Conservation (phyloP, 1,140 invertebrate species). For the Procambarus virginalis region DNA sequence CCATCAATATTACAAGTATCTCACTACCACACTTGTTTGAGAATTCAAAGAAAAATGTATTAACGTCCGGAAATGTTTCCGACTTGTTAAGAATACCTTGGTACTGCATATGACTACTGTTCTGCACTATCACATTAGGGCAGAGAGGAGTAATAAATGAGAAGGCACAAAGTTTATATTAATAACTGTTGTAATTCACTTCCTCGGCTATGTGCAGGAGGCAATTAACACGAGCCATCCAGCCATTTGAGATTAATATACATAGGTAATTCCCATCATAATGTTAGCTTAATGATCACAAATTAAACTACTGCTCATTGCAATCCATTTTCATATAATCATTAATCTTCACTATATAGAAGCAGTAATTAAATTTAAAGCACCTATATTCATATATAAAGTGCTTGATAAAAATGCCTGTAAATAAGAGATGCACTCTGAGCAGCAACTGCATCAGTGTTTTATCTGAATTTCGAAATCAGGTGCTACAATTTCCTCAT, state of each 20-base stretch:
- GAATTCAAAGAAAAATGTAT: not conserved
- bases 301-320: not conserved
- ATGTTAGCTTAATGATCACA: not conserved
- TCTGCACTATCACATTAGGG: not conserved
- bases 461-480: not conserved
- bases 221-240: not conserved
- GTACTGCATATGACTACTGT: conserved; percentile 23
- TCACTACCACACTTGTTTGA: not conserved
- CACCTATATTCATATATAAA: not conserved
- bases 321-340: not conserved
- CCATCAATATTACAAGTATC: conserved; percentile 14
- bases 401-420: not conserved
- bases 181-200: not conserved
- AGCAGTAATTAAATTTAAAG: not conserved
- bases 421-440: not conserved
- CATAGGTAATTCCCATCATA: not conserved
- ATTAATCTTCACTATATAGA: not conserved
- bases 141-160: conserved; percentile 41
- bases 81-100: conserved; percentile 1
- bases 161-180: conserved; percentile 58
- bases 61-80: not conserved
- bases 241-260: not conserved
- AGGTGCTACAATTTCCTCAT: not conserved
- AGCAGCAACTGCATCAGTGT: not conserved
- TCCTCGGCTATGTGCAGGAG: not conserved